Base-by-base conservation (phyloP, 2,113 vertebrate genomes). In the Cryptoleucopteryx plumbea region DNA sequence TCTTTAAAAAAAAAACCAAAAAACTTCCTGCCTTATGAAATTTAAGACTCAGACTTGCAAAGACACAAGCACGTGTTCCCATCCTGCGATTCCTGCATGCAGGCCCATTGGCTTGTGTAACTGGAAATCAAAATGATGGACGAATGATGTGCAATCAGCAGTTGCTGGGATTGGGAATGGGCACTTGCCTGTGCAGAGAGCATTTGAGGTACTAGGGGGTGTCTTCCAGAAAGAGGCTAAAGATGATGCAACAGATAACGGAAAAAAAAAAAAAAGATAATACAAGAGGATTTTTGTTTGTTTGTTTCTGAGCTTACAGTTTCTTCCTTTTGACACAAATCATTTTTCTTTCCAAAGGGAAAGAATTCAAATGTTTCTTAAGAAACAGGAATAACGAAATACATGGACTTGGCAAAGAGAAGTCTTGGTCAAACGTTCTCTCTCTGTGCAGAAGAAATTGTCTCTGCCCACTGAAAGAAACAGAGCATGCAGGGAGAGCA, bases 31-130 rank as follows among this genome's bases (percentile, higher is more conserved):
- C 62, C 16, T 58, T 75, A 22, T 20, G 43, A 82, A 65, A 56
- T n/a, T 42, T 71, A 65, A 82, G 58, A 17, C 65, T 63, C 22
- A 75, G 27, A 25, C 36, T 88, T 82, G 31, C 62, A 50, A 61
- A 92, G 62, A 38, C 62, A 43, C 14, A 36, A 42, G 16, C 42
- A 58, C 0, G 0, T 65, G 32, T 16, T 71, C 18, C 36, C 65
- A 31, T n/a, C n/a, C 31, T 25, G 34, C 0, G 1, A 88, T 20
- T 36, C 59, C 59, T 61, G n/a, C 3, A 0, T 32, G 15, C 58
- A 27, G 38, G 25, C 21, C 52, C 65, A 42, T 25, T 53, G 40
- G 21, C 26, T 79, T 73, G 40, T 6, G 2, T 32, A 52, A 47
- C 25, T 83, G 59, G 45, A 65, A 78, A 31, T 47, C 38, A 53